Base-by-base conservation (phyloP, 2,113 vertebrate species). In the Perccottus glenii region DNA sequence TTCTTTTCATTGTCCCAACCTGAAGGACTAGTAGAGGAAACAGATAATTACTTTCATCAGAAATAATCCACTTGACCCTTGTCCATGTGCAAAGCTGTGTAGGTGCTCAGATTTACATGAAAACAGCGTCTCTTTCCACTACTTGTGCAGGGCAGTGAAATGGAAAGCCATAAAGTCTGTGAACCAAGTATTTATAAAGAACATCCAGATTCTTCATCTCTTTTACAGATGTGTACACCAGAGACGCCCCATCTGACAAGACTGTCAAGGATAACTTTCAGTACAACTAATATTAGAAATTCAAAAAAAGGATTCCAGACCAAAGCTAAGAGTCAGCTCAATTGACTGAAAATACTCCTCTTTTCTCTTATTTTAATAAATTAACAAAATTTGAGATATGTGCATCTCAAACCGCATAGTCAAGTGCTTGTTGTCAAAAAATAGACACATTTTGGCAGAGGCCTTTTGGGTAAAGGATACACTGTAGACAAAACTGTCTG, bases 1-100 rank as follows among this genome's bases (percentile, higher is more conserved):
- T 99, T 99, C 89, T 99, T 99, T 86, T 98, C 96, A 49, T 99
- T 99, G 94, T 99, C 98, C 98, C 98, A 99, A 42, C 98, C 98
- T 89, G 96, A 95, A 58, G 98, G 97, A 91, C 98, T 99, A 68
- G 56, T 27, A n/a, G 27, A 4, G 40, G 16, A 58, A 15, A 58
- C 16, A 15, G 19, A 56, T 56, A 4, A 56, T 38, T 38, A 58
- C 15, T 43, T 19, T 11, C 7, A 57, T 42, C 5, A 47, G 11
- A 33, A 69, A 50, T 6, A 76, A 65, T 35, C 33, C 52, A 15
- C 33, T 5, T 14, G 38, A n/a, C n/a, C 12, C 4, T 46, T 46
- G 38, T 8, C 44, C 12, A 3, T 5, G 5, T 46, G 44, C 8
- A 40, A 46, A 15, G 14, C 14, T n/a, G 7, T 55, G 12, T 38